Percentiles rank a stretch among this genome's conserved stretches.
phyloP scores from a whole-genome alignment of 1,140 invertebrate genomes.

The Oreohelix idahoensis region DNA sequence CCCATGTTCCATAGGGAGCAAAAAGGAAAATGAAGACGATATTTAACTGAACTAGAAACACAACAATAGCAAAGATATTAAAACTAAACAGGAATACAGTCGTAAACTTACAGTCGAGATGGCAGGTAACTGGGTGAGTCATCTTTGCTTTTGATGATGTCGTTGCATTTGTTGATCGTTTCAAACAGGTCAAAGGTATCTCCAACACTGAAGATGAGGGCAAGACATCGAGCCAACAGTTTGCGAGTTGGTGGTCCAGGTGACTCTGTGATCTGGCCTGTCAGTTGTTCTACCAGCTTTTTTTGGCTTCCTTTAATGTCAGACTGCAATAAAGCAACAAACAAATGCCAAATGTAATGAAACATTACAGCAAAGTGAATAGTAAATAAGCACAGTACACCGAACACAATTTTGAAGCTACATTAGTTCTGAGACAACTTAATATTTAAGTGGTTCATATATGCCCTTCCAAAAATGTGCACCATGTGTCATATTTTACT shows the following conservation, averaged over 20 bases:
- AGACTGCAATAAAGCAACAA: conserved; percentile 78
- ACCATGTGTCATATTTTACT: too few relatives aligned
- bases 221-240: conserved; percentile 92
- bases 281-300: conserved; percentile 94
- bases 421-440: too few relatives aligned
- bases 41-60: too few relatives aligned
- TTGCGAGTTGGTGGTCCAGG: conserved; percentile 93
- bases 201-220: conserved; percentile 95
- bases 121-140: conserved; percentile 95
- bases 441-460: too few relatives aligned
- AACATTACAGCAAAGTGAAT: background rate
- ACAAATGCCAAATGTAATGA: background rate
- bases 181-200: conserved; percentile 98
- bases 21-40: too few relatives aligned
- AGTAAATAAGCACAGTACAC: too few relatives aligned
- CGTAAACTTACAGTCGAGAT: conserved; percentile 90
- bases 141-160: conserved; percentile 96
- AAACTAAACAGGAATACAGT: background rate
- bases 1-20: too few relatives aligned
- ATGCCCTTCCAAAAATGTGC: too few relatives aligned
- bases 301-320: conserved; percentile 98
- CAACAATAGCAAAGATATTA: too few relatives aligned
- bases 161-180: conserved; percentile 98
- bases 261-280: conserved; percentile 86
- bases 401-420: too few relatives aligned